A percentile compares a stretch with the other conserved stretches of the same genome.
These are phyloP conservation scores for Lepus townsendii DNA, from an alignment of 2,797 vertebrate species.

Conservation along the genomic window DNA sequence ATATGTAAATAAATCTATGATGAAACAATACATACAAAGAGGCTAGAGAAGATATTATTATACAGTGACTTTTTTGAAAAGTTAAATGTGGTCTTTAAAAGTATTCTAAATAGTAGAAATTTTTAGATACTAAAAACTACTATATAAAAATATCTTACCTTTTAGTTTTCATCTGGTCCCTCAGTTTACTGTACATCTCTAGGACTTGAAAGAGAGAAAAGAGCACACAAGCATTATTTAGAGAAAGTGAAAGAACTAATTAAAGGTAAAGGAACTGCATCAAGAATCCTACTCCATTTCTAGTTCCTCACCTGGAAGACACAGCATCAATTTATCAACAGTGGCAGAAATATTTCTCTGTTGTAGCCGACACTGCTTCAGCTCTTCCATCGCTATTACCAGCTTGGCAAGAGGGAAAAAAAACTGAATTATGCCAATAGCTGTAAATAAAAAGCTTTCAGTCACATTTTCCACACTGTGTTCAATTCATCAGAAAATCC, in stretches of 20 bases:
- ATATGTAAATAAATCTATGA: not conserved
- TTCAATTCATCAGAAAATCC: constrained; percentile 59
- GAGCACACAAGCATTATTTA: constrained; percentile 72
- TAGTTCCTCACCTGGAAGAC: constrained; percentile 93
- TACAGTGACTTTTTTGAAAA: constrained; percentile 32
- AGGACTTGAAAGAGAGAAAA: constrained; percentile 91
- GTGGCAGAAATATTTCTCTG: constrained; percentile 98
- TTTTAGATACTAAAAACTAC: constrained; percentile 38
- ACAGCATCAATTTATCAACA: constrained; percentile 96
- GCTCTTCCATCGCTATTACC: constrained; percentile 94
- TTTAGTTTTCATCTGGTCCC: constrained; percentile 97
- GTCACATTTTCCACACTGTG: constrained; percentile 62
- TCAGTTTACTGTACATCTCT: constrained; percentile 98
- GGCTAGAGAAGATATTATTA: not conserved
- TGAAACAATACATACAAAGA: constrained; percentile 37
- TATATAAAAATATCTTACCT: constrained; percentile 88
- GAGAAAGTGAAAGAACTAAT: constrained; percentile 9
- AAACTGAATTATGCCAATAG: constrained; percentile 68
- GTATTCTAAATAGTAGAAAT: constrained; percentile 59
- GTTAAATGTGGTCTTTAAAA: constrained; percentile 32
- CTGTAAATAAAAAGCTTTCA: constrained; percentile 70
- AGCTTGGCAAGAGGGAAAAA: constrained; percentile 88
- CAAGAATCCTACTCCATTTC: not conserved
- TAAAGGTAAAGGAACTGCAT: not conserved
- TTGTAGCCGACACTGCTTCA: constrained; percentile 95